Conservation (phyloP, 2,888 invertebrate species). For the Lordiphosa andalusiaca region DNA sequence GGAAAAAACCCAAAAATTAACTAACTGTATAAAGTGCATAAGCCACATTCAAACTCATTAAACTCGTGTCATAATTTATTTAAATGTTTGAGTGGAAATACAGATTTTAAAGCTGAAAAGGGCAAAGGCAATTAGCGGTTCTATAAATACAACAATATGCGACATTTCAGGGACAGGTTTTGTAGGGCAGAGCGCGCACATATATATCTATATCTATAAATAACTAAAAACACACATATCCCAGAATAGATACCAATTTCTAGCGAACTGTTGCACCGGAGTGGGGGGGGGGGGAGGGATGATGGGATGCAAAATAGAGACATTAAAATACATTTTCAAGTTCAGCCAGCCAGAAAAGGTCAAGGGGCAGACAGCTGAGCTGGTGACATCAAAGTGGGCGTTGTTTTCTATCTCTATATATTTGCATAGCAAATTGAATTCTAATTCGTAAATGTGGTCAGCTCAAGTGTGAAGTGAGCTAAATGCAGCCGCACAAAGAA, state of each 20-base stretch:
- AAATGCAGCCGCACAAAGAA: constrained; percentile 21
- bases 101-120: constrained; percentile 24
- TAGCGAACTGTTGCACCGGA: not conserved
- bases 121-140: constrained; percentile 25
- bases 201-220: too few species aligned
- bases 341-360: constrained; percentile 56
- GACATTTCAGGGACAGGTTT: too few species aligned
- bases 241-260: constrained; percentile 17
- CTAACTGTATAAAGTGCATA: constrained; percentile 22
- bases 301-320: not conserved
- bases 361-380: constrained; percentile 31
- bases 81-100: constrained; percentile 16
- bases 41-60: constrained; percentile 28
- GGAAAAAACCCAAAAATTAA: constrained; percentile 1
- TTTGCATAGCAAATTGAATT: constrained; percentile 52
- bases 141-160: constrained; percentile 15
- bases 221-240: constrained; percentile 5
- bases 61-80: constrained; percentile 30
- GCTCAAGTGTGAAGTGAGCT: constrained; percentile 1
- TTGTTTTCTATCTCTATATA: not conserved
- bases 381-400: constrained; percentile 5
- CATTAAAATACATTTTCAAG: constrained; percentile 53
- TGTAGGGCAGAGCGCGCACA: too few species aligned
- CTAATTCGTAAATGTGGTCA: constrained; percentile 54
- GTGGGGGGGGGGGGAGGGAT: too few species aligned